Conservation (phyloP, 2,797 vertebrate species). For the Chelonia mydas region DNA sequence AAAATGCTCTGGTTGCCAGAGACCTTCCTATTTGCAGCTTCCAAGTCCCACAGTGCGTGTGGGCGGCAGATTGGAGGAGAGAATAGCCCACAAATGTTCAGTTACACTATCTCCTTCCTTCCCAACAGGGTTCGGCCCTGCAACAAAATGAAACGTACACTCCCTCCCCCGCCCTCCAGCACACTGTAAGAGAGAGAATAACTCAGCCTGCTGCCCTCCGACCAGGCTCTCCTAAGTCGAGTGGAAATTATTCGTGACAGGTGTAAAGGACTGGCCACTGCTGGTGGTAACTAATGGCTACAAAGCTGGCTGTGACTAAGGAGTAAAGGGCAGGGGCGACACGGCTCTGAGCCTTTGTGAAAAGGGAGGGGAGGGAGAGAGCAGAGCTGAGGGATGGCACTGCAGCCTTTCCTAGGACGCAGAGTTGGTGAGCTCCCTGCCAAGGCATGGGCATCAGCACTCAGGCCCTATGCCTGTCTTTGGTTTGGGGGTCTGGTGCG, state of each 20-base stretch:
- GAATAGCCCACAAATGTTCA: neutral
- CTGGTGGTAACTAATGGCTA: neutral
- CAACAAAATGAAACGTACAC: neutral
- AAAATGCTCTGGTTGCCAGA: neutral
- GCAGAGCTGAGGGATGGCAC: neutral
- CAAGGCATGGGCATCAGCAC: neutral
- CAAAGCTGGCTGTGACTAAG: neutral
- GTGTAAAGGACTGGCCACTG: rapidly evolving
- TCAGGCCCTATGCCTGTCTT: neutral
- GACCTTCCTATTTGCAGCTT: neutral
- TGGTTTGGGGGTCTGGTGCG: neutral
- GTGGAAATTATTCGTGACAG: neutral
- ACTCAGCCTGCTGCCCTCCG: neutral
- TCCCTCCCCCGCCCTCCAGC: neutral
- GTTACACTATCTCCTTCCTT: neutral
- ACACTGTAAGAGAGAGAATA: neutral
- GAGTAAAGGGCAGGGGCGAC: neutral
- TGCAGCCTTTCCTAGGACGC: neutral
- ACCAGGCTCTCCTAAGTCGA: neutral
- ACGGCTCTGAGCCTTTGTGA: neutral
- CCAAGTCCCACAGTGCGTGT: rapidly evolving
- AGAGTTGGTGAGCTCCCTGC: neutral
- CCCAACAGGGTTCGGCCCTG: neutral
- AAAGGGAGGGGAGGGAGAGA: neutral
- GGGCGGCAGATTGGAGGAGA: neutral